These are phyloP conservation scores for Tragelaphus oryx DNA, from an alignment of 2,797 vertebrate species.

Conservation along the genomic window DNA sequence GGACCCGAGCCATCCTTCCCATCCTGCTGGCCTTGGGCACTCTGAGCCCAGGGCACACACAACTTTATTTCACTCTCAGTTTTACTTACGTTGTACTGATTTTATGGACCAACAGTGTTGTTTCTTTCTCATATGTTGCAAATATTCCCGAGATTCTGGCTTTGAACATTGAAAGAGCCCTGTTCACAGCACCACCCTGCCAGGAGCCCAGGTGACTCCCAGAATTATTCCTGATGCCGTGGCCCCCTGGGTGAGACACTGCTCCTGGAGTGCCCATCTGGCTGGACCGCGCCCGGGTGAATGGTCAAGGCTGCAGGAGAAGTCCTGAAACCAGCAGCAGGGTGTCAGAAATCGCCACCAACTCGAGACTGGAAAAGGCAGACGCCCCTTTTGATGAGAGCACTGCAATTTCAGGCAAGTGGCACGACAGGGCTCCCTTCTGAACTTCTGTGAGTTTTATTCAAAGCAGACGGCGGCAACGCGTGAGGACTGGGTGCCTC, in stretches of 20 bases:
- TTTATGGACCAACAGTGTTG: background rate
- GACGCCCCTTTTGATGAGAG: background rate
- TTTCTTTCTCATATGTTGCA: background rate
- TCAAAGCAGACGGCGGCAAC: background rate
- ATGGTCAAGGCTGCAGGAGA: background rate
- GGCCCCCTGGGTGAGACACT: background rate
- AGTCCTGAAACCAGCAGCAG: background rate
- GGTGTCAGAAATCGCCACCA: background rate
- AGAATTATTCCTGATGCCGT: rapidly evolving
- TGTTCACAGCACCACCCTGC: background rate
- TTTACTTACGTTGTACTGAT: background rate
- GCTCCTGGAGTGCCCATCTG: background rate
- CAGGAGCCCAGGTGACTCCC: background rate
- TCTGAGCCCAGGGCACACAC: background rate
- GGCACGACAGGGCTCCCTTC: background rate
- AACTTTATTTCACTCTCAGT: background rate
- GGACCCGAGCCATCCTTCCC: too few species aligned
- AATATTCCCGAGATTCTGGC: background rate
- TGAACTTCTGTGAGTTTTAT: background rate
- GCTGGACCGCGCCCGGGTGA: rapidly evolving
- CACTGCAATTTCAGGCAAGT: background rate
- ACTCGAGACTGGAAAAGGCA: background rate
- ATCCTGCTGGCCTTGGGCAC: background rate
- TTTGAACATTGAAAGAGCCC: background rate
- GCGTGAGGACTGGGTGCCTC: background rate